Evolutionary conservation across 2,113 vertebrate species (phyloP), one percentile per base, ranked within the genome.

Genomic region (Petroica traversi): DNA sequence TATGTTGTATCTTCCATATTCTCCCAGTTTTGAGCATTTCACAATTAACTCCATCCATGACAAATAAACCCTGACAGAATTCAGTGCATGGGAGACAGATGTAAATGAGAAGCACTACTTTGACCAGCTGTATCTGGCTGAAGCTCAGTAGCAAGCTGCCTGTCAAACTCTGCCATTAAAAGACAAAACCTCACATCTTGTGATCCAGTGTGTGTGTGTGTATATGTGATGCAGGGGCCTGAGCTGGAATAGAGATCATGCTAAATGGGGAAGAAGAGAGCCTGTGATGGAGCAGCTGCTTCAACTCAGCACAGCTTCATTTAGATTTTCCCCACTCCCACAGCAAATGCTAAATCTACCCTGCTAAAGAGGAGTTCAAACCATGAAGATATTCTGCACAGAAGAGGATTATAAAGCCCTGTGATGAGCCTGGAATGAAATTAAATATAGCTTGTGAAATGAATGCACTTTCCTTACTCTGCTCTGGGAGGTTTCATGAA

Each of bases 401-500:
- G 87, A 85, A 90, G 66, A 95, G 81, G 85, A 94, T 87, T 95
- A 85, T 46, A 79, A 88, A 91, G 12, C 31, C 23, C 41, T 61
- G 14, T 28, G 58, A 88, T 85, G 76, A 80, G 72, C 72, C 75
- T 80, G 40, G 46, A 92, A 66, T 69, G 36, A 86, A 79, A 91
- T 85, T 92, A 82, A 89, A 97, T 92, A 93, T 89, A 97, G 85
- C 64, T 73, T 54, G 62, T 57, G 68, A 92, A 94, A 94, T 49
- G 24, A 90, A 85, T 82, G 85, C 64, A 51, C 83, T 94, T 95
- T 95, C 75, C 81, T 90, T 93, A 58, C 43, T 63, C 57, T 62
- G 79, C 59, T 80, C 84, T 46, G 52, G 49, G 69, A 85, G 25
- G n/a, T 87, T 90, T 69, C 11, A 3, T 33, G 71, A 62, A 93